These are phyloP conservation scores for Rhyzopertha dominica DNA, from an alignment of 1,140 invertebrate species.

Conservation along the genomic window DNA sequence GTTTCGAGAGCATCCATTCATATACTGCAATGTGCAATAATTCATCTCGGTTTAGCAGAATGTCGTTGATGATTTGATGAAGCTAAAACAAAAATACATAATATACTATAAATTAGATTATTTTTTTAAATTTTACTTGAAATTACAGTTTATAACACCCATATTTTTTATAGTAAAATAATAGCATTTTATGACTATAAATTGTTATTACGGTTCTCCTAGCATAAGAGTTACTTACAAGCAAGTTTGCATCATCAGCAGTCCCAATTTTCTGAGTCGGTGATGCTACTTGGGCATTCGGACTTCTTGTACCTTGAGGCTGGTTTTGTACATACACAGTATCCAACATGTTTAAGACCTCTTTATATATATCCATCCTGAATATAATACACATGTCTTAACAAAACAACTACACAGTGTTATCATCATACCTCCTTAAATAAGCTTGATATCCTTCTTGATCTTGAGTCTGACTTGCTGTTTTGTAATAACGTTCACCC, in stretches of 20 bases:
- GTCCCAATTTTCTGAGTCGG: too few species aligned
- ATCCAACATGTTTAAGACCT: constrained; percentile 75
- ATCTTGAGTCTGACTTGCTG: constrained; percentile 68
- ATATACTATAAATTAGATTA: too few species aligned
- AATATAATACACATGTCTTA: constrained; percentile 15
- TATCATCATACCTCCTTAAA: constrained; percentile 55
- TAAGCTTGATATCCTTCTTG: constrained; percentile 68
- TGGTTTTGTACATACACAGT: constrained; percentile 71
- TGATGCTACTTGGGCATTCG: too few species aligned
- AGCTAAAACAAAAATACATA: too few species aligned
- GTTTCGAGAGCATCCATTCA: constrained; percentile 85
- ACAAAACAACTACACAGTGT: constrained; percentile 1
- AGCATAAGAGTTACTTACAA: too few species aligned
- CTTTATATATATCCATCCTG: constrained; percentile 85
- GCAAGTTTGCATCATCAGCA: too few species aligned
- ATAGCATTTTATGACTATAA: too few species aligned
- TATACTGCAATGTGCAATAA: constrained; percentile 86
- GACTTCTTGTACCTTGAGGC: too few species aligned
- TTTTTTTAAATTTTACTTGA: too few species aligned
- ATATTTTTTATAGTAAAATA: too few species aligned
- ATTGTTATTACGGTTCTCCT: too few species aligned
- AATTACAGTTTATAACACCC: too few species aligned
- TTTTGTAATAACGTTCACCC: constrained; percentile 84
- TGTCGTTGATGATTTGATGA: constrained; percentile 33
- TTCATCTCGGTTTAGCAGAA: constrained; percentile 67